Percentiles rank a stretch among this genome's conserved stretches.
Conservation (phyloP, 2,113 vertebrate genomes). For the Synchiropus splendidus region DNA sequence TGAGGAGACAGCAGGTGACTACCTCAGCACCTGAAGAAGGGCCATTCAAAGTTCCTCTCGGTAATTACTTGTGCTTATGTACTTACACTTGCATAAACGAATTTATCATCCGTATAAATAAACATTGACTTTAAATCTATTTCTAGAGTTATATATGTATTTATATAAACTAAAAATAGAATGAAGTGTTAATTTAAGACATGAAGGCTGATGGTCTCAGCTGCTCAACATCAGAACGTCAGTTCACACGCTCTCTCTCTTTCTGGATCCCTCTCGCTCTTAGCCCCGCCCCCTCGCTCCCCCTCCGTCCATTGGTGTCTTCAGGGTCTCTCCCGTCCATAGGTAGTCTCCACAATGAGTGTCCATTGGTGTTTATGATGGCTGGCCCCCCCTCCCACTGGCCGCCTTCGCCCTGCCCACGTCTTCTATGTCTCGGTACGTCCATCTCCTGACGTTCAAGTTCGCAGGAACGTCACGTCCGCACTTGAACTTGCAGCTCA, state of each 20-base stretch:
- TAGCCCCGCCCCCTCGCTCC: constrained; percentile 64
- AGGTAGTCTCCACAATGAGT: constrained; percentile 83
- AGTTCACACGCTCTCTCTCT: constrained; percentile 21
- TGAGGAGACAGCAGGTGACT: too few species aligned
- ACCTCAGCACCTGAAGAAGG: too few species aligned
- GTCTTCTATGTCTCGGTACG: constrained; percentile 82
- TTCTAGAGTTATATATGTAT: too few species aligned
- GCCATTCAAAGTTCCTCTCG: too few species aligned
- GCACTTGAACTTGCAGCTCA: constrained; percentile 99
- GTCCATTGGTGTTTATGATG: constrained; percentile 86
- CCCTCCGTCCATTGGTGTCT: constrained; percentile 71
- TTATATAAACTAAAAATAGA: too few species aligned
- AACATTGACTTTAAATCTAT: too few species aligned
- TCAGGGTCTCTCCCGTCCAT: constrained; percentile 59
- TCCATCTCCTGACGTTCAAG: constrained; percentile 99
- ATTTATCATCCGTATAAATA: too few species aligned
- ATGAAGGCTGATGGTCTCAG: constrained; percentile 4
- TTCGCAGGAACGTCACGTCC: constrained; percentile 98
- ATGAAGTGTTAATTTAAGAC: too few species aligned
- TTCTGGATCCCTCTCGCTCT: constrained; percentile 17
- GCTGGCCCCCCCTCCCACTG: constrained; percentile 67
- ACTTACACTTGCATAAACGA: too few species aligned
- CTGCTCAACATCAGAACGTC: constrained; percentile 11
- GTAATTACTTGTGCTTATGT: too few species aligned
- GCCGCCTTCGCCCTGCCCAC: constrained; percentile 83